These are phyloP conservation scores for Lypha dubia DNA, from an alignment of 2,888 invertebrate species.

Conservation along the genomic window DNA sequence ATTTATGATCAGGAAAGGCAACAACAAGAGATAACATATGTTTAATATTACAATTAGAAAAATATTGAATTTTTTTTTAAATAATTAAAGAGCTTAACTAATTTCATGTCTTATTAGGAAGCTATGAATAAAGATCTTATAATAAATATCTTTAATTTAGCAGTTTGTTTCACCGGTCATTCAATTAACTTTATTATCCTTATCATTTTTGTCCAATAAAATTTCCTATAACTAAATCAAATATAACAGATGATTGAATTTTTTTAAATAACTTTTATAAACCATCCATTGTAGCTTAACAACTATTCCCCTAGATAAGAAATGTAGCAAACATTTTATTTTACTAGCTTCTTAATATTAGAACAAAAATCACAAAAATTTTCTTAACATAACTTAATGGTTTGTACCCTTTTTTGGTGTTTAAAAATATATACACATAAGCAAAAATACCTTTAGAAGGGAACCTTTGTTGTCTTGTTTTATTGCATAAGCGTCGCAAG, in stretches of 20 bases:
- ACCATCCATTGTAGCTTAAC: conserved; percentile 24
- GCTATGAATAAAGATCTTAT: conserved; percentile 7
- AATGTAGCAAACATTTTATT: conserved; percentile 38
- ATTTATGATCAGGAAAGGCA: neutral
- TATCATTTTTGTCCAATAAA: conserved; percentile 70
- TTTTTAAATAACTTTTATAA: conserved; percentile 51
- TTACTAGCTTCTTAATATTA: conserved; percentile 11
- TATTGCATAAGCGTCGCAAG: conserved; percentile 70
- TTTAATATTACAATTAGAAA: conserved; percentile 64
- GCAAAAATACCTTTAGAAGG: conserved; percentile 24
- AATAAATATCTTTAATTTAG: neutral
- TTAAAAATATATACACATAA: conserved; percentile 8
- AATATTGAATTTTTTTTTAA: conserved; percentile 12
- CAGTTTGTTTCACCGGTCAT: neutral
- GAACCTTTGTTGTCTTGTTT: conserved; percentile 47
- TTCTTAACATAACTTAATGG: conserved; percentile 16
- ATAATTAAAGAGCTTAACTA: conserved; percentile 60
- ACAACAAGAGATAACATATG: conserved; percentile 60
- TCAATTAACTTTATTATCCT: conserved; percentile 67
- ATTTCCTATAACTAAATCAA: conserved; percentile 42
- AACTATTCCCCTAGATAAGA: conserved; percentile 35
- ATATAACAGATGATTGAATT: conserved; percentile 65
- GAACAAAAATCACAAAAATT: conserved; percentile 34
- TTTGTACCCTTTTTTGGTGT: conserved; percentile 45
- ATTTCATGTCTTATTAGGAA: conserved; percentile 33